Base-by-base conservation (phyloP, 2,113 vertebrate species). In the Meleagris gallopavo region DNA sequence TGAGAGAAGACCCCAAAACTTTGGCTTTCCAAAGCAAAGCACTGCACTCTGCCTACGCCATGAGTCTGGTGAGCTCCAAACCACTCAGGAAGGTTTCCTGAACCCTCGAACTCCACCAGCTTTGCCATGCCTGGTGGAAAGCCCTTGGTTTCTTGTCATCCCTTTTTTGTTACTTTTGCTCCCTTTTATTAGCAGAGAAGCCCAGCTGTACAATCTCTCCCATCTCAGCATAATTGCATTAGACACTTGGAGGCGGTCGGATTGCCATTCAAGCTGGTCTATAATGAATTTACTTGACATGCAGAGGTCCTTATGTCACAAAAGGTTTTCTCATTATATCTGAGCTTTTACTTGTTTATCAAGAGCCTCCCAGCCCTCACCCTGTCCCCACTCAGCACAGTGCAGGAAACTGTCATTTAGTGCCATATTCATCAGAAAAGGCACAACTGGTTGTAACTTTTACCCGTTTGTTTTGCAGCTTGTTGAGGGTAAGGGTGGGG, bases 231-330 rank as follows among this genome's bases (percentile, higher is more conserved):
- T 93, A 95, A 97, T 95, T 97, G 91, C 86, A 66, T 60, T 95
- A 93, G 94, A 95, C 94, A 94, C 90, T 86, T 71, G 86, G 60
- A 96, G 92, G 89, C 94, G 27, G 6, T 78, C n/a, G 14, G 58
- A 83, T 77, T 97, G 95, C 91, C 96, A 83, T 92, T 93, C 93
- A 94, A 40, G 86, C 89, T 88, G 92, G 65, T 69, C 20, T 78
- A 71, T 83, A 96, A 94, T 94, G 96, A 93, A 96, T 96, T 97
- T 96, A 94, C 88, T 97, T 92, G 93, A 95, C 94, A 58, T 94
- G 77, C 86, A 86, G 86, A 94, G 93, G 94, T 93, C 94, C 89
- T 96, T 87, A 82, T 97, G 96, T 92, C 93, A 96, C 91, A 94
- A 96, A 96, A 95, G 93, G 78, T 93, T 96, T 96, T 95, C 94